phyloP scores from a whole-genome alignment of 2,797 vertebrate genomes.

The Xenopus petersii region DNA sequence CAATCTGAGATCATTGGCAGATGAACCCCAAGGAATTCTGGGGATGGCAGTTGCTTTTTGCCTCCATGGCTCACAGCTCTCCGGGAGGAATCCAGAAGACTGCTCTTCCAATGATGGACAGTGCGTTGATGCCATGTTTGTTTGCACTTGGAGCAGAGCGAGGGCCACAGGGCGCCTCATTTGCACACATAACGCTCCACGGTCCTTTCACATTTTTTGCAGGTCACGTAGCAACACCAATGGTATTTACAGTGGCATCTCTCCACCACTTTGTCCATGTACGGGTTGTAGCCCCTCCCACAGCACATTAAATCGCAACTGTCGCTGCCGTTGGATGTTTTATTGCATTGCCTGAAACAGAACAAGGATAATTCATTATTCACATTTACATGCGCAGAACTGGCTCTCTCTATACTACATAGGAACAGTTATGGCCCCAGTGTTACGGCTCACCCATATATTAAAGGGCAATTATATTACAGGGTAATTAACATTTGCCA shows the following conservation, averaged over 20 bases:
- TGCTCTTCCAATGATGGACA: background rate
- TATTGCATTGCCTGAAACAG: constrained; percentile 90
- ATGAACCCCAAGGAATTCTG: too few relatives aligned
- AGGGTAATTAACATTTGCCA: too few relatives aligned
- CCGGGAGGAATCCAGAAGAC: too few relatives aligned
- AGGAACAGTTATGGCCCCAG: background rate
- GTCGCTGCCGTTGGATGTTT: constrained; percentile 92
- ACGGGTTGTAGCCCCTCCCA: constrained; percentile 95
- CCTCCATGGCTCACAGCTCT: too few relatives aligned
- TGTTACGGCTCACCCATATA: constrained; percentile 3
- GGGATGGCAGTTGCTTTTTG: too few relatives aligned
- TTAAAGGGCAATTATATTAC: too few relatives aligned
- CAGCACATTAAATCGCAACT: constrained; percentile 99
- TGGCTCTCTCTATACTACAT: too few relatives aligned
- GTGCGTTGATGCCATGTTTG: constrained; percentile 23
- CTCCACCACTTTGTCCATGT: constrained; percentile 92
- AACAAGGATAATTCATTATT: constrained; percentile 33
- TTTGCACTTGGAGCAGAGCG: background rate
- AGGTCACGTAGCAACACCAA: constrained; percentile 99
- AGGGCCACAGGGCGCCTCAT: constrained; percentile 58
- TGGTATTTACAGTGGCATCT: constrained; percentile 98
- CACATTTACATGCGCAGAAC: background rate
- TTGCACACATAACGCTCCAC: constrained; percentile 97
- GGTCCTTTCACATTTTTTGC: constrained; percentile 90
- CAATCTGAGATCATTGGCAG: too few relatives aligned